These are phyloP conservation scores for Psix sp. DNA, from an alignment of 1,140 invertebrate species.

Conservation along the genomic window DNA sequence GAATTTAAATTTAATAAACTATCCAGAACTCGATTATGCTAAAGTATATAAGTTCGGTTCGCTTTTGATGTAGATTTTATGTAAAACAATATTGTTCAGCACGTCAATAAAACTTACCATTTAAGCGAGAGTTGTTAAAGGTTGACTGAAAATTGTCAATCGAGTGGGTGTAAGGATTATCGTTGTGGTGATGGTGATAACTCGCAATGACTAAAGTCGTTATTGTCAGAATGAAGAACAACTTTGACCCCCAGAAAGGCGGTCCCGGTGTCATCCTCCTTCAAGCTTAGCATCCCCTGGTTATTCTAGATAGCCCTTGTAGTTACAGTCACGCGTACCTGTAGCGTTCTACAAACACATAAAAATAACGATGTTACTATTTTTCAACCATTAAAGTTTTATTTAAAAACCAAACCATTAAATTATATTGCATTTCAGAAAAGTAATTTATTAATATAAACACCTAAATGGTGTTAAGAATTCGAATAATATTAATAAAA, in stretches of 20 bases:
- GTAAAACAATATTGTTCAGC: slow-evolving; percentile 20
- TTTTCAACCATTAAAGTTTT: background rate
- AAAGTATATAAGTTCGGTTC: slow-evolving; percentile 20
- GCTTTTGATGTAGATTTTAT: slow-evolving; percentile 29
- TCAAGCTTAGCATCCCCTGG: slow-evolving; percentile 70
- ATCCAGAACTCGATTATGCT: slow-evolving; percentile 28
- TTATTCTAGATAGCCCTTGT: slow-evolving; percentile 38
- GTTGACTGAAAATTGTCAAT: slow-evolving; percentile 42
- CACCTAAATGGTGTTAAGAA: no score
- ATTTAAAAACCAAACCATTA: background rate
- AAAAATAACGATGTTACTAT: background rate
- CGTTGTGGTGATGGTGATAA: slow-evolving; percentile 66
- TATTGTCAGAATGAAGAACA: slow-evolving; percentile 68
- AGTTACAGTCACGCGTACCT: slow-evolving; percentile 28
- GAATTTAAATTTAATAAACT: slow-evolving; percentile 41
- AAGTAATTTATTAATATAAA: no score
- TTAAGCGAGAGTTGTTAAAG: slow-evolving; percentile 63
- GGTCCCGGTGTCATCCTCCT: slow-evolving; percentile 69
- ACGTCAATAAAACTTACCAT: slow-evolving; percentile 64
- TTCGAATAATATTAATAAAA: no score
- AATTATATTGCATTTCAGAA: no score
- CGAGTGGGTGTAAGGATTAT: slow-evolving; percentile 58
- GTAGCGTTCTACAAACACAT: background rate
- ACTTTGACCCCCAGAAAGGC: slow-evolving; percentile 68
- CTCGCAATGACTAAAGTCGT: slow-evolving; percentile 70